Percentiles rank a stretch among this genome's conserved stretches.
phyloP scores from a whole-genome alignment of 2,113 vertebrate genomes.

The Rhadina sibilatrix region DNA sequence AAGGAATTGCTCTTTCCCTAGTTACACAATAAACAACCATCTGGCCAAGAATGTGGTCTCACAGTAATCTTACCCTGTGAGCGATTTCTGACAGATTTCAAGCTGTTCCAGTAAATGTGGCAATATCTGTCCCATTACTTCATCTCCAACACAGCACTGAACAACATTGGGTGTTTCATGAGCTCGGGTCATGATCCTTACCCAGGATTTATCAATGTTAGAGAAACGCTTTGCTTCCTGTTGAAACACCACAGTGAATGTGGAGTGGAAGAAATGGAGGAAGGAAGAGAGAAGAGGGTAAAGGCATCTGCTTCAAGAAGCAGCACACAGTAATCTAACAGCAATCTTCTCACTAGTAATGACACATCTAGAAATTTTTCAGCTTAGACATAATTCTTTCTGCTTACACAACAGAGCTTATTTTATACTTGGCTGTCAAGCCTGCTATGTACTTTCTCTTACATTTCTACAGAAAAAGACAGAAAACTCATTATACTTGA shows the following conservation, averaged over 20 bases:
- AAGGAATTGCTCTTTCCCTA: neutral
- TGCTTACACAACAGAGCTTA: neutral
- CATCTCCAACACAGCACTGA: slow-evolving; percentile 92
- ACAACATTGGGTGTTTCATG: slow-evolving; percentile 91
- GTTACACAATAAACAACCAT: neutral
- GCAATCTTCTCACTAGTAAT: neutral
- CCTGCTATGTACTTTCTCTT: neutral
- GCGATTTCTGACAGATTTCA: slow-evolving; percentile 96
- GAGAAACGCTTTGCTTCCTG: slow-evolving; percentile 96
- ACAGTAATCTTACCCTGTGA: slow-evolving; percentile 83
- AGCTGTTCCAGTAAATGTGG: slow-evolving; percentile 93
- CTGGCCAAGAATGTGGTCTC: neutral
- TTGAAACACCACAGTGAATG: neutral
- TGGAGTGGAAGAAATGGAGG: neutral
- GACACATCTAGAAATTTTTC: neutral
- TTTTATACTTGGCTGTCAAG: neutral
- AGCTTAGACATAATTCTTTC: neutral
- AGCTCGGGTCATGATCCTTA: slow-evolving; percentile 93
- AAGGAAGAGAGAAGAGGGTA: neutral
- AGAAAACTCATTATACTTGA: neutral
- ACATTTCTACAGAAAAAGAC: neutral
- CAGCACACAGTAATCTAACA: neutral
- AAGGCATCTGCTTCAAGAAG: neutral
- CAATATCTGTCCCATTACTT: slow-evolving; percentile 91
- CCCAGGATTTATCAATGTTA: slow-evolving; percentile 97